Evolutionary conservation across 2,113 vertebrate species (phyloP), one percentile per base, ranked within the genome.

Genomic region (Microtus richardsoni): DNA sequence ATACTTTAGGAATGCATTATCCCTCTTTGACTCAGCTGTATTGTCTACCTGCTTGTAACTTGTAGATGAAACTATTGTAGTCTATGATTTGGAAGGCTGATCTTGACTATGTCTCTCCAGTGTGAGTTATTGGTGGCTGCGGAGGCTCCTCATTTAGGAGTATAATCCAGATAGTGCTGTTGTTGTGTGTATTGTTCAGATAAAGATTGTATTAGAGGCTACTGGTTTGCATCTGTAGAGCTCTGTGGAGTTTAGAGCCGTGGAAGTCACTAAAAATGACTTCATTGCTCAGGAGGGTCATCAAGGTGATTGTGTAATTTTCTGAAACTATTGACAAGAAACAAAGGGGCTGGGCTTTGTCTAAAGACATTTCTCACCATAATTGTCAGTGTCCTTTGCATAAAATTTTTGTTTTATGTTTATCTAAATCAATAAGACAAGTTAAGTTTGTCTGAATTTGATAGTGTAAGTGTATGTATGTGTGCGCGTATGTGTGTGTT

Each of bases 1-100:
- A 60, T 12, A 26, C 49, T 58, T 88, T 58, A 70, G 41, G 64
- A 30, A 26, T 33, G 82, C 66, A 17, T 58, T 70, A 26, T 93
- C 73, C 39, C 52, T 88, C 66, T 73, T 62, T 54, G 52, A 79
- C 60, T 89, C 83, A 58, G 94, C 83, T 89, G 66, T 89, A 89
- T 95, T 89, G 89, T 83, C 95, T 26, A 79, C 36, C 54, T 88
- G 60, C 82, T 94, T 54, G 82, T 93, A 88, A 91, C 80, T 86
- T 95, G 28, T 88, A 97, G 85, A 96, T 70, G 62, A 95, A 16
- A 60, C 71, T 86, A 77, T 86, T 88, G 88, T 94, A 49, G 60
- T 54, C 52, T 77, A 62, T 93, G 92, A 88, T 96, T 93, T 92
- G 88, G 77, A 96, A 94, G 93, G 93, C 66, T 77, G 77, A 88